Percentiles rank a stretch among this genome's conserved stretches.
Conservation (phyloP, 2,797 vertebrate genomes). For the Cuculus canorus region DNA sequence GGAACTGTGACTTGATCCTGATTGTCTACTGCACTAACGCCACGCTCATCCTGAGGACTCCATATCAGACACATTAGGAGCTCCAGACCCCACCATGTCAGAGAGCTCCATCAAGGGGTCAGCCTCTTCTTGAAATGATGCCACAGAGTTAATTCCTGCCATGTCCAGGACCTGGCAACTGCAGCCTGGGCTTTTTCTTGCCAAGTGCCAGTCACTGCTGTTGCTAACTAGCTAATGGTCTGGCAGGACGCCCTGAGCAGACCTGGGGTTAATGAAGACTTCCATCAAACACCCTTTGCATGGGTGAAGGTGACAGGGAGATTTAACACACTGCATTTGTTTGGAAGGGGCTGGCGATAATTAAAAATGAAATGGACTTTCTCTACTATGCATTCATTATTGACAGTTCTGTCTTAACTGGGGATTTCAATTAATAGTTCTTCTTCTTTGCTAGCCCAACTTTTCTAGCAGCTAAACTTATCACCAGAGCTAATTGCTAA, state of each 20-base stretch:
- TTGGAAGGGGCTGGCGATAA: background rate
- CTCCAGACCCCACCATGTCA: background rate
- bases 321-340: slow-evolving; percentile 13
- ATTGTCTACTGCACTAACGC: background rate
- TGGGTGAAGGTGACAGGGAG: background rate
- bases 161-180: background rate
- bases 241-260: background rate
- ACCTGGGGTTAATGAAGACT: slow-evolving; percentile 33
- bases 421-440: slow-evolving; percentile 30
- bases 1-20: background rate
- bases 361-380: slow-evolving; percentile 48
- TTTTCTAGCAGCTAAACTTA: slow-evolving; percentile 7
- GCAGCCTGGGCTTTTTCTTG: background rate
- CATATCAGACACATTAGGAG: accelerated
- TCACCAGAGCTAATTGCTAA: background rate
- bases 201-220: slow-evolving; percentile 19
- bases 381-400: slow-evolving; percentile 24
- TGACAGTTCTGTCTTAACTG: background rate
- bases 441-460: background rate
- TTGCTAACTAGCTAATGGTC: slow-evolving; percentile 5
- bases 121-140: background rate
- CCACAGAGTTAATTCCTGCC: background rate
- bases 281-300: slow-evolving; percentile 5
- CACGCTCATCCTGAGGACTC: background rate
- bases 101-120: background rate